Conservation (phyloP, 2,113 vertebrate genomes). For the Riparia riparia region DNA sequence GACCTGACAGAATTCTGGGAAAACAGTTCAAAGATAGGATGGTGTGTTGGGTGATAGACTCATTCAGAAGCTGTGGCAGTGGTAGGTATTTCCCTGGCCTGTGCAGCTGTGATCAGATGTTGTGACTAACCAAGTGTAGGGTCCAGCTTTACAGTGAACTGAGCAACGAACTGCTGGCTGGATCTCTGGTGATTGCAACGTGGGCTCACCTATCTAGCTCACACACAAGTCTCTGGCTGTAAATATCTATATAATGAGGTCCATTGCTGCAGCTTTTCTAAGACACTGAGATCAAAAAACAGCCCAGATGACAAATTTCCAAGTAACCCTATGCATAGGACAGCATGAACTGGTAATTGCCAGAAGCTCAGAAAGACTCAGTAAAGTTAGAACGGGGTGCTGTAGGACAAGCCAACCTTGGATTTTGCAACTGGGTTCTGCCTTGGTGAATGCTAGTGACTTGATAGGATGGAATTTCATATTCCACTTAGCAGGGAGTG, state of each 20-base stretch:
- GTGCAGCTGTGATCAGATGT: not conserved
- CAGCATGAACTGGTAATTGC: not conserved
- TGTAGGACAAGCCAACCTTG: conserved; percentile 1
- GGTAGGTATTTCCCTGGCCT: not conserved
- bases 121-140: not conserved
- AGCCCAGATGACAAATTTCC: not conserved
- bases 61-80: not conserved
- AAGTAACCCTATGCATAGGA: not conserved
- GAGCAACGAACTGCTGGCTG: not conserved
- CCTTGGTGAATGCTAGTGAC: not conserved
- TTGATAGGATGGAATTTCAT: not conserved
- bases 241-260: not conserved
- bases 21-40: not conserved
- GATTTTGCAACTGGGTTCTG: not conserved
- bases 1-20: not conserved
- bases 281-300: not conserved
- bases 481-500: not conserved
- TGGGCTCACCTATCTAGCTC: not conserved
- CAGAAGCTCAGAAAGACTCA: not conserved
- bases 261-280: not conserved
- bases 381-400: not conserved
- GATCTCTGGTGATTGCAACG: not conserved
- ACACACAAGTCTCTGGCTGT: not conserved
- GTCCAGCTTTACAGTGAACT: not conserved
- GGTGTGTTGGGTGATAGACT: not conserved